Evolutionary conservation across 2,888 invertebrate species (phyloP).

Genomic region (Schrankia costaestrigalis): DNA sequence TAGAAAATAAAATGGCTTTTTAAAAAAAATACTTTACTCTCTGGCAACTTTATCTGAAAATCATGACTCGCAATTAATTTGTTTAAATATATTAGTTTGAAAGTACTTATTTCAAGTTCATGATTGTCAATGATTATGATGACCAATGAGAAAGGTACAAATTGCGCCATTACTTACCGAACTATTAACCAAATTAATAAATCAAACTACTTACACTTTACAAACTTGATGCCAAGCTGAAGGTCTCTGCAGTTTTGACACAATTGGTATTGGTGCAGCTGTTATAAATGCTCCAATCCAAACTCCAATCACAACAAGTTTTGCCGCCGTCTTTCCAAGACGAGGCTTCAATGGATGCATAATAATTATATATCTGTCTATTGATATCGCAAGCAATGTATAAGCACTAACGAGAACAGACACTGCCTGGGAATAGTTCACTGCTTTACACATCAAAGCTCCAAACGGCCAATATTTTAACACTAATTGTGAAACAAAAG

Average conservation of each 20-base stretch:
- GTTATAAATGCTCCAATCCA: slow-evolving; percentile 89
- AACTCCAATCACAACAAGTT: slow-evolving; percentile 84
- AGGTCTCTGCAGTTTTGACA: slow-evolving; percentile 84
- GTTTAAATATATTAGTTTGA: too few relatives aligned
- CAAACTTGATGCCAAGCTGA: slow-evolving; percentile 82
- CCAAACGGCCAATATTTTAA: slow-evolving; percentile 95
- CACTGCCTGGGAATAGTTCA: slow-evolving; percentile 90
- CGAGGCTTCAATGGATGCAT: slow-evolving; percentile 92
- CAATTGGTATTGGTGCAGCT: slow-evolving; percentile 89
- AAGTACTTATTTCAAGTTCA: too few relatives aligned
- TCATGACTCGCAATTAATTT: too few relatives aligned
- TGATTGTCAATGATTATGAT: too few relatives aligned
- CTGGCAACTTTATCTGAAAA: too few relatives aligned
- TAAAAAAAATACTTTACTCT: too few relatives aligned
- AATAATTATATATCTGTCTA: slow-evolving; percentile 94
- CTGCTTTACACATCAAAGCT: slow-evolving; percentile 87
- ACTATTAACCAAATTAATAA: slow-evolving; percentile 8
- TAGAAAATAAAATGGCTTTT: too few relatives aligned
- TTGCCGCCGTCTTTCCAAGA: slow-evolving; percentile 85
- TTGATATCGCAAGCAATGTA: slow-evolving; percentile 93
- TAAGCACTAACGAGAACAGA: slow-evolving; percentile 93
- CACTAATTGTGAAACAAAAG: slow-evolving; percentile 90
- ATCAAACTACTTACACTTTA: slow-evolving; percentile 76
- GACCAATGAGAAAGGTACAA: too few relatives aligned
- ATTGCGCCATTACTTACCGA: too few relatives aligned